phyloP scores from a whole-genome alignment of 2,797 vertebrate genomes.

The Microtus obscurus region DNA sequence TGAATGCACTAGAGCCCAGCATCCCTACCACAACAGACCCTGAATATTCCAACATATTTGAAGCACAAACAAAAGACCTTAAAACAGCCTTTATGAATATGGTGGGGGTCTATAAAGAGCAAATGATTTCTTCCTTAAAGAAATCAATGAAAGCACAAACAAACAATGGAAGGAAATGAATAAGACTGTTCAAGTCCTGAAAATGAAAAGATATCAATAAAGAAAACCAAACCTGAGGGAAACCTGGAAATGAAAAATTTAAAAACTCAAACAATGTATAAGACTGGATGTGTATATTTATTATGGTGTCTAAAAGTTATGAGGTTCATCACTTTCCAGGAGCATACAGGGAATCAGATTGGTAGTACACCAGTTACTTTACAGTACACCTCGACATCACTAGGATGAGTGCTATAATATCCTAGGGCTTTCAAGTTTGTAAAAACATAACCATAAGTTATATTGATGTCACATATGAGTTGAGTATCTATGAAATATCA shows the following conservation, averaged over 20 bases:
- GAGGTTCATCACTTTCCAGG: conserved; percentile 81
- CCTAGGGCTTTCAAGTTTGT: conserved; percentile 85
- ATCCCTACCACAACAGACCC: not conserved
- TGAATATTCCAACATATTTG: not conserved
- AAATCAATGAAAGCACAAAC: not conserved
- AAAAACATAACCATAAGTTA: conserved; percentile 82
- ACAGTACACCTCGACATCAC: conserved; percentile 83
- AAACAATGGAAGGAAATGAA: not conserved
- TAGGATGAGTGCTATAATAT: conserved; percentile 82
- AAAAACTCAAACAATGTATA: conserved; percentile 30
- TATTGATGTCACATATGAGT: conserved; percentile 86
- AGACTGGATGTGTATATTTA: conserved; percentile 84
- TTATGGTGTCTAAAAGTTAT: conserved; percentile 80
- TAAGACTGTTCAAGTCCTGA: too few species aligned
- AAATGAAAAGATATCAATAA: not conserved
- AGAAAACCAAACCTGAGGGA: not conserved
- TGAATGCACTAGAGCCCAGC: not conserved
- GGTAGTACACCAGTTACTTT: conserved; percentile 79
- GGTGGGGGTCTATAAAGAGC: not conserved
- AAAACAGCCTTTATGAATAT: not conserved
- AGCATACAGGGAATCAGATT: conserved; percentile 76
- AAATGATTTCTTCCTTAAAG: not conserved
- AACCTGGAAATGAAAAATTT: not conserved
- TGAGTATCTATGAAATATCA: conserved; percentile 86
- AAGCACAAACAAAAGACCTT: not conserved